These are phyloP conservation scores for Lathamus discolor DNA, from an alignment of 2,113 vertebrate species.

Conservation along the genomic window DNA sequence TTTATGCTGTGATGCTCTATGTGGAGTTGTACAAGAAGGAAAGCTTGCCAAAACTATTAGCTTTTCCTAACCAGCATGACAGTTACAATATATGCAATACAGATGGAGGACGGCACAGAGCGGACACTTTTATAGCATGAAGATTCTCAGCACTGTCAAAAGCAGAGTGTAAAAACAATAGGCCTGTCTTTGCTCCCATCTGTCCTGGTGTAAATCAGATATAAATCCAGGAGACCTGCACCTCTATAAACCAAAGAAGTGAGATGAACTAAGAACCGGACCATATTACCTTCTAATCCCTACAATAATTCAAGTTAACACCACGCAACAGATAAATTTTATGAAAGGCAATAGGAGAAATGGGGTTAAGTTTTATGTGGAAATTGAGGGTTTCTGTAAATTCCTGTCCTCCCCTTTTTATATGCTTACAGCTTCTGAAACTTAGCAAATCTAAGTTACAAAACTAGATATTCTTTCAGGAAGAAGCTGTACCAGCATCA, in stretches of 20 bases:
- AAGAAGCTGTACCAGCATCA: background rate
- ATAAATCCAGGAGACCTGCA: background rate
- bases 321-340: background rate
- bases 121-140: constrained; percentile 45
- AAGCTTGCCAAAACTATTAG: constrained; percentile 57
- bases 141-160: constrained; percentile 53
- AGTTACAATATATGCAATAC: constrained; percentile 48
- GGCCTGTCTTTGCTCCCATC: background rate
- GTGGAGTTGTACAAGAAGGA: background rate
- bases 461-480: background rate
- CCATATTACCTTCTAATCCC: constrained; percentile 11
- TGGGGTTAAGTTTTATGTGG: background rate
- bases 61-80: constrained; percentile 37
- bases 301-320: constrained; percentile 34
- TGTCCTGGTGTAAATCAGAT: constrained; percentile 35
- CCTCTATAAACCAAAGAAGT: constrained; percentile 19
- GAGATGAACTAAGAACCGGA: background rate
- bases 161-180: constrained; percentile 20
- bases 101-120: constrained; percentile 16
- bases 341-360: background rate
- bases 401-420: background rate
- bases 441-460: background rate
- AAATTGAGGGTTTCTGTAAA: constrained; percentile 8
- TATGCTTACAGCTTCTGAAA: constrained; percentile 11
- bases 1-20: constrained; percentile 22